Base-by-base conservation (phyloP, 1,140 invertebrate species). In the Lanistes nyassanus region DNA sequence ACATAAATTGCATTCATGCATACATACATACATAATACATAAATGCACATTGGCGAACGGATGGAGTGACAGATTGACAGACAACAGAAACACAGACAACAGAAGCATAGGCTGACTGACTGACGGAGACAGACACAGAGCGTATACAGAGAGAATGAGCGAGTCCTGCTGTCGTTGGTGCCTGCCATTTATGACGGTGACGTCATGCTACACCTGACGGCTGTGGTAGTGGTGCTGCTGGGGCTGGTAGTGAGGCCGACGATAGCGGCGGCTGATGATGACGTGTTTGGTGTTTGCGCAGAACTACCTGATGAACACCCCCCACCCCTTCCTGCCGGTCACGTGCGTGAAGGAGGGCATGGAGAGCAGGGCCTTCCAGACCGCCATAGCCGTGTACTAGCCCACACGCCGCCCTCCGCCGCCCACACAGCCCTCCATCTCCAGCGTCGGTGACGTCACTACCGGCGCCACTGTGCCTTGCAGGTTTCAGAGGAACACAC, bases 361-460 rank as follows among this genome's bases (percentile, higher is more conserved):
- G 37, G 58, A 74, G 23, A 67, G 58, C 31, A 68, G 64, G 6
- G 77, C 72, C 1, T 86, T 88, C 74, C 56, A 77, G 2, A 55
- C 77, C 13, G 86, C 86, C 29, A 60, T 87, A 3, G 84, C 85
- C 13, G 86, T 84, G 9, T 87, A 82, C 74, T 31, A 31, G n/a
- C 36, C 55, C 34, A 60, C 42, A 3, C 36, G 6, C 37, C 36
- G 3, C 31, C 31, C 21, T 31, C 21, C 37, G 31, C 36, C 36
- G 34, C 42, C 42, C 42, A 47, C n/a, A n/a, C n/a, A n/a, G n/a
- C n/a, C n/a, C n/a, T n/a, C n/a, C n/a, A n/a, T n/a, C n/a, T n/a
- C n/a, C n/a, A n/a, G n/a, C n/a, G n/a, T n/a, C n/a, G n/a, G n/a
- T n/a, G n/a, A n/a, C 9, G 42, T 47, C 42, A 13, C 42, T 2